These are phyloP conservation scores for Neoitamus cyanurus DNA, from an alignment of 2,888 invertebrate genomes.

Conservation along the genomic window DNA sequence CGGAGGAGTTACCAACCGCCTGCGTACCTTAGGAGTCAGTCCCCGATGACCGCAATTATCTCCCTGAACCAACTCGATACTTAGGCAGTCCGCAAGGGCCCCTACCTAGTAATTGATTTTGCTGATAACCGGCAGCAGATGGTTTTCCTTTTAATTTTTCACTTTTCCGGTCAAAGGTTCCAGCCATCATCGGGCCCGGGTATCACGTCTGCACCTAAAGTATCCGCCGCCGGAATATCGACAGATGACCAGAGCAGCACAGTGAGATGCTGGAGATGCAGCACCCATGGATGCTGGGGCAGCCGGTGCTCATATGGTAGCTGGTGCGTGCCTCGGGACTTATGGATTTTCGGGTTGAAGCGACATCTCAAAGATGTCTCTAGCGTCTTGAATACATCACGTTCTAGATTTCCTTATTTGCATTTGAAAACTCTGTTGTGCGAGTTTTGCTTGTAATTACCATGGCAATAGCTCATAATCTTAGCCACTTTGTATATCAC, in stretches of 20 bases:
- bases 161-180: constrained; percentile 16
- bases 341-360: background rate
- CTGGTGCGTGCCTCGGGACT: background rate
- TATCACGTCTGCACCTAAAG: background rate
- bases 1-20: constrained; percentile 3
- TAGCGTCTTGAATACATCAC: background rate
- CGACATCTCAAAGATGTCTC: background rate
- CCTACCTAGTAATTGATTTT: constrained; percentile 20
- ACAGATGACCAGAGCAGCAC: background rate
- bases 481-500: background rate
- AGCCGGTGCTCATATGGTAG: background rate
- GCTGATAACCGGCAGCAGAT: constrained; percentile 37
- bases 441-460: background rate
- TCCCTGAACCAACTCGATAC: background rate
- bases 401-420: background rate
- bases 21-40: background rate
- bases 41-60: constrained; percentile 10
- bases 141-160: constrained; percentile 19
- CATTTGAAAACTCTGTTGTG: too few relatives aligned
- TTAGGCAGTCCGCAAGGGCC: background rate
- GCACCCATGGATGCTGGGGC: background rate
- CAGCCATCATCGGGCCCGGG: background rate
- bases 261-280: background rate
- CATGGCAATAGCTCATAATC: background rate
- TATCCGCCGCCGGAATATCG: background rate